Evolutionary conservation across 2,113 vertebrate species (phyloP).

Genomic region (Actinemys pallida): DNA sequence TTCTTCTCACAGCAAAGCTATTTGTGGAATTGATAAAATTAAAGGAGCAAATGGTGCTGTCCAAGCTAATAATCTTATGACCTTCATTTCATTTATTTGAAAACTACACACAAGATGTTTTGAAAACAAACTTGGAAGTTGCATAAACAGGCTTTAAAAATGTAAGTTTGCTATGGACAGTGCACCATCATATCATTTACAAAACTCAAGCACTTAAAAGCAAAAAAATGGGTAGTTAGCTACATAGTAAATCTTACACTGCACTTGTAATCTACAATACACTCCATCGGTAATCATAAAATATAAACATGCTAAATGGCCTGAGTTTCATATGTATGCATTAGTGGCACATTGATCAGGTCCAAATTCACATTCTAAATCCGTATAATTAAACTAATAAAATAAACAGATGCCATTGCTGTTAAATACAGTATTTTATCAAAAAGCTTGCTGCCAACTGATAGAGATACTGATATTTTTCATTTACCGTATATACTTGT

Average conservation of each 20-base stretch:
- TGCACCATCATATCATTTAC: neutral
- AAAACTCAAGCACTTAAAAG: neutral
- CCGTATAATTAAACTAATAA: neutral
- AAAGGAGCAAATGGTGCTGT: neutral
- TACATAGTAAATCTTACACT: neutral
- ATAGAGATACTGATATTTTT: neutral
- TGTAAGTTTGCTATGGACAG: neutral
- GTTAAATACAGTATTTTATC: neutral
- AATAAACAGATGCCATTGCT: neutral
- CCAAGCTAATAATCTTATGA: neutral
- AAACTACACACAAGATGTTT: neutral
- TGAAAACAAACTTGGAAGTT: neutral
- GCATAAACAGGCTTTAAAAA: neutral
- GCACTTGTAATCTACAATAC: neutral
- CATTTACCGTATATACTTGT: no score
- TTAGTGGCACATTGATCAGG: neutral
- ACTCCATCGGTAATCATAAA: neutral
- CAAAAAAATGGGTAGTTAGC: rapidly evolving
- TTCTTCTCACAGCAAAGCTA: neutral
- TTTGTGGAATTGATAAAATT: neutral
- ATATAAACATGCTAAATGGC: neutral
- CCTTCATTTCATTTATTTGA: neutral
- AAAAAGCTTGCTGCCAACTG: neutral
- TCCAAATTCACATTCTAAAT: neutral
- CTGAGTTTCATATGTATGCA: no score